Evolutionary conservation across 2,888 invertebrate genomes (phyloP), one percentile per base, ranked within the genome.

Genomic region (Lysandra coridon): DNA sequence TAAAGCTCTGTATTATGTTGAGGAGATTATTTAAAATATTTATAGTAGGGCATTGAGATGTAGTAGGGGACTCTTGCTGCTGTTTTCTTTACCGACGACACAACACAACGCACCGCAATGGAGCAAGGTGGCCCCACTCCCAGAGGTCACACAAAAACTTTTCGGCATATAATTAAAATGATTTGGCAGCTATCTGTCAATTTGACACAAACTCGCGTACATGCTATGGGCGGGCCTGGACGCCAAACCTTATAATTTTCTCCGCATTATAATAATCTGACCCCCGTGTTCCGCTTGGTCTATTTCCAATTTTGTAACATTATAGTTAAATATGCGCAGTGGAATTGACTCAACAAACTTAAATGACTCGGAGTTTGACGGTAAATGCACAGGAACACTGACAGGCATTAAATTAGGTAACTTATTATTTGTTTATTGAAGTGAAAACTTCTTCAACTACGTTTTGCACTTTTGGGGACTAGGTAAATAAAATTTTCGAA

Each of bases 111-210:
- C 57, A 17, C 17, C 17, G 57, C 57, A 57, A 3, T 3, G 4
- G 3, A 1, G 14, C 14, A 14, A 53, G 0, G 53, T 53, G 53
- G 14, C 53, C 53, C 23, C 4, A 69, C 30, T 12, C 30, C 1
- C 5, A 69, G 37, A 69, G 69, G 33, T 69, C 33, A 69, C 69
- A 69, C 69, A 69, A 69, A 69, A 69, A 69, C 30, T 69, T 10
- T 64, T 64, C 64, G 64, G 64, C 23, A 69, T 69, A 69, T 69
- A 37, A 69, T 69, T 69, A 69, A 69, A 69, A 37, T 33, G 69
- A 69, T 69, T 33, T 6, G 69, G 62, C 57, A 57, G 57, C 23
- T 62, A n/a, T 69, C 69, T 69, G 69, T 69, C 33, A 69, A 69
- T 69, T 69, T 23, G 69, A 69, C 33, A 69, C 23, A 69, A 37